phyloP scores from a whole-genome alignment of 30 jellyfish, hydroid and myxozoan species.

The Chrysaora quinquecirrha region DNA sequence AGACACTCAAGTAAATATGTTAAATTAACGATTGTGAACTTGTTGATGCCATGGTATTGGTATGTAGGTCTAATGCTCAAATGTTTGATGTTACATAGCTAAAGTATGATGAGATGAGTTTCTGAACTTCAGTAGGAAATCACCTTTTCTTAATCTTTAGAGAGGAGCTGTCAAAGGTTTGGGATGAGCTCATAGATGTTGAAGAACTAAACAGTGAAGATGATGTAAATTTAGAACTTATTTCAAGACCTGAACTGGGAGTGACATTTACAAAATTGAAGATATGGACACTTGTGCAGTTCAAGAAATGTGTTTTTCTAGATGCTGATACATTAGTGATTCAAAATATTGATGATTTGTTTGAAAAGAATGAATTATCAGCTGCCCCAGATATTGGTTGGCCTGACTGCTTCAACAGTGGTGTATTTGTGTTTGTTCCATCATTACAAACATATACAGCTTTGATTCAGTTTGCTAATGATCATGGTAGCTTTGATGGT shows the following conservation, averaged over 20 bases:
- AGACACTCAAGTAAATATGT: too few relatives aligned
- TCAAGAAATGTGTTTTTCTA: slow-evolving; percentile 88
- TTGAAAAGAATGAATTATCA: slow-evolving; percentile 88
- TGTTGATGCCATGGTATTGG: too few relatives aligned
- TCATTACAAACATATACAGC: slow-evolving; percentile 80
- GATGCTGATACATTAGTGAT: slow-evolving; percentile 96
- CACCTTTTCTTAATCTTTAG: too few relatives aligned
- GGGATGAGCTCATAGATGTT: slow-evolving; percentile 90
- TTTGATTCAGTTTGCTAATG: slow-evolving; percentile 72
- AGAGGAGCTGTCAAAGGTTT: slow-evolving; percentile 40
- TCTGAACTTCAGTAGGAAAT: too few relatives aligned
- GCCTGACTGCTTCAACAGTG: slow-evolving; percentile 99
- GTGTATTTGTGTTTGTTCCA: slow-evolving; percentile 98
- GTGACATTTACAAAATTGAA: slow-evolving; percentile 88
- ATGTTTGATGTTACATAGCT: too few relatives aligned
- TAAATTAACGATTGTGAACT: too few relatives aligned
- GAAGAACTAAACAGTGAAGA: slow-evolving; percentile 70
- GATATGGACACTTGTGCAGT: slow-evolving; percentile 91
- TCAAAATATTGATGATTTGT: slow-evolving; percentile 89
- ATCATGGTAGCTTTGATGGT: slow-evolving; percentile 98
- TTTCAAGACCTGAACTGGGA: slow-evolving; percentile 91
- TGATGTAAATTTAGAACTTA: slow-evolving; percentile 70
- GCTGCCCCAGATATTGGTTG: slow-evolving; percentile 99
- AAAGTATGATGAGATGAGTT: too few relatives aligned
- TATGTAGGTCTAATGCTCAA: too few relatives aligned